Evolutionary conservation across 2,888 invertebrate genomes (phyloP).

Genomic region (Oscheius myriophilus): DNA sequence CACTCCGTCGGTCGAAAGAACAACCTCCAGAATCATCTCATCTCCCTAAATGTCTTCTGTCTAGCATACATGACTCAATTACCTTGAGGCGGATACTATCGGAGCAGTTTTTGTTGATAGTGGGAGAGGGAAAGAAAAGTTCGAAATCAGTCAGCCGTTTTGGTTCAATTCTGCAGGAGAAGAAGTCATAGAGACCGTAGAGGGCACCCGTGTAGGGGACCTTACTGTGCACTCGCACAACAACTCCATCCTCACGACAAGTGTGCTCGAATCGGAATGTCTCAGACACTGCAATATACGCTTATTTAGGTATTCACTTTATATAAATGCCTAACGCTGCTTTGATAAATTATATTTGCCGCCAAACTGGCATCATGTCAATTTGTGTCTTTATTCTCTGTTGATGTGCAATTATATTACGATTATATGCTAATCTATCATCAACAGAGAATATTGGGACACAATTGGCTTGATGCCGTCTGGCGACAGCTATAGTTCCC

Average conservation of each 20-base stretch:
- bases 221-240: conserved; percentile 57
- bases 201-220: conserved; percentile 70
- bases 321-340: no score
- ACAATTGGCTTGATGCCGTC: no score
- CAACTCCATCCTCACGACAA: conserved; percentile 65
- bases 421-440: no score
- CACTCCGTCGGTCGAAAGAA: conserved; percentile 70
- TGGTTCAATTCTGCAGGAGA: conserved; percentile 70
- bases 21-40: conserved; percentile 69
- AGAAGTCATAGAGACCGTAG: conserved; percentile 71
- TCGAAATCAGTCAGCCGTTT: conserved; percentile 63
- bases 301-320: neutral
- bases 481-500: no score
- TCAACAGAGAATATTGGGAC: no score
- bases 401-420: no score
- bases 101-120: conserved; percentile 66
- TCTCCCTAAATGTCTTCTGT: conserved; percentile 52
- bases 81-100: conserved; percentile 69
- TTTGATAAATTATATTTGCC: no score
- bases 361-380: no score
- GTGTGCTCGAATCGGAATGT: conserved; percentile 66
- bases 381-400: no score
- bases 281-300: conserved; percentile 60
- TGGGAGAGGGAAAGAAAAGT: conserved; percentile 69
- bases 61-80: neutral